phyloP scores from a whole-genome alignment of 2,113 vertebrate genomes.

The Cinclus mexicanus region DNA sequence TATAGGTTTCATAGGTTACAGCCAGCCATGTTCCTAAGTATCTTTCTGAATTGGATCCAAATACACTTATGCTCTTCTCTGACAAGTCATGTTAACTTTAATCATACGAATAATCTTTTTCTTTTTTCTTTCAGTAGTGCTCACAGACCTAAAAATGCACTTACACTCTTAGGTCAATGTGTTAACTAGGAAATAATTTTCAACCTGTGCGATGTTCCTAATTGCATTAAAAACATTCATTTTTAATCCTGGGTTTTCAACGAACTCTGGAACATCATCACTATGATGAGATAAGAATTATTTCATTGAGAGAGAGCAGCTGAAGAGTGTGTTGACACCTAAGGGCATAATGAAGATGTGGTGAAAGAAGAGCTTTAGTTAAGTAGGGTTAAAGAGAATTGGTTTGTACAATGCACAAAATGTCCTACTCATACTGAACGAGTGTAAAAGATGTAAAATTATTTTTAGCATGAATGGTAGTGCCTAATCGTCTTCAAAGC shows the following conservation, averaged over 20 bases:
- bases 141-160: not conserved
- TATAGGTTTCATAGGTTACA: not conserved
- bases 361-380: slow-evolving; percentile 9
- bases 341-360: not conserved
- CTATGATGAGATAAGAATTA: not conserved
- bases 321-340: not conserved
- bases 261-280: not conserved
- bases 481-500: not conserved
- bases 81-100: not conserved
- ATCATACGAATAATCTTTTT: not conserved
- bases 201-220: not conserved
- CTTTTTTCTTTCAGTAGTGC: not conserved
- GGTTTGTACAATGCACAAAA: not conserved
- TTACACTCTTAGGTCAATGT: not conserved
- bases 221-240: not conserved
- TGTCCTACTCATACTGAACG: not conserved
- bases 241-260: not conserved
- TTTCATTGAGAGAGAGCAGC: not conserved
- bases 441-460: not conserved
- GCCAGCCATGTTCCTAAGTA: not conserved
- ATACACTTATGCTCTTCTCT: not conserved
- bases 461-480: not conserved
- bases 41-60: not conserved
- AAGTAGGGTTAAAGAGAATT: not conserved
- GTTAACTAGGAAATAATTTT: not conserved